Evolutionary conservation across 2,113 vertebrate genomes (phyloP).

Genomic region (Promerops cafer): DNA sequence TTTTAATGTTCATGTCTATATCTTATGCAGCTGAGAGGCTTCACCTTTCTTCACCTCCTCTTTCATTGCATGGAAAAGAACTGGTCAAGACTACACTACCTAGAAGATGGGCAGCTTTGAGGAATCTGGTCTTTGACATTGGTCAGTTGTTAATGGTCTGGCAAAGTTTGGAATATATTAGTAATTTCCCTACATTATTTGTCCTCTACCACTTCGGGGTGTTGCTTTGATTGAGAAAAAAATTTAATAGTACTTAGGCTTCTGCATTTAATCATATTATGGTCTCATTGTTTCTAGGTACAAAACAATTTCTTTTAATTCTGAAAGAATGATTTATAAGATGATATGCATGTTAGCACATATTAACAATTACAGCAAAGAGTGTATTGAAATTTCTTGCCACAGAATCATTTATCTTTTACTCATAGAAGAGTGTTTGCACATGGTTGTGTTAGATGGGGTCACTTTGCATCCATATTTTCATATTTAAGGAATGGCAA

Average conservation of each 20-base stretch:
- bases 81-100: background rate
- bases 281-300: background rate
- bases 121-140: background rate
- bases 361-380: constrained; percentile 45
- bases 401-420: constrained; percentile 40
- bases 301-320: constrained; percentile 30
- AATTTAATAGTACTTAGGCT: background rate
- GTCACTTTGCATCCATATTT: background rate
- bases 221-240: background rate
- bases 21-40: background rate
- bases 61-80: background rate
- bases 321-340: constrained; percentile 48
- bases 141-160: background rate
- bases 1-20: background rate
- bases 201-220: background rate
- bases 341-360: constrained; percentile 30
- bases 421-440: background rate
- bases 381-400: constrained; percentile 3
- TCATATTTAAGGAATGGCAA: background rate
- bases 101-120: background rate
- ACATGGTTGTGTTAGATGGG: background rate
- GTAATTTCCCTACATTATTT: background rate
- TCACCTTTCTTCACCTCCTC: background rate
- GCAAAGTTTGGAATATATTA: background rate
- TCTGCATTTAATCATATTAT: constrained; percentile 18